Evolutionary conservation across 2,888 invertebrate species (phyloP).

Genomic region (Nomada flava): DNA sequence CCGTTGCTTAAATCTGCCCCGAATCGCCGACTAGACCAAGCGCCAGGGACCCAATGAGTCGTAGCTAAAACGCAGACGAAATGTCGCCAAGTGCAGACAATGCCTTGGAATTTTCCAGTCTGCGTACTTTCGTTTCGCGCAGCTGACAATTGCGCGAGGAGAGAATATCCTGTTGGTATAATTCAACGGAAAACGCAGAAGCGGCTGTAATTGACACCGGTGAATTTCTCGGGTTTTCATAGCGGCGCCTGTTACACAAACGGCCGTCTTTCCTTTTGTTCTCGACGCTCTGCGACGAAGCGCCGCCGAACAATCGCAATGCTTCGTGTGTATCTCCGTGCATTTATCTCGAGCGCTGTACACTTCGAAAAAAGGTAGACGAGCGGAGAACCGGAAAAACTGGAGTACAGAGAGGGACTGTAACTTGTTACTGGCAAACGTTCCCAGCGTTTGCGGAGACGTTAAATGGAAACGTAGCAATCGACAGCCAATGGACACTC

Average conservation of each 20-base stretch:
- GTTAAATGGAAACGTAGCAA: slow-evolving; percentile 10
- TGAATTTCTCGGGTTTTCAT: slow-evolving; percentile 35
- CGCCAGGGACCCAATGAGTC: neutral
- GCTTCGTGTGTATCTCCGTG: slow-evolving; percentile 42
- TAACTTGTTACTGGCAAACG: neutral
- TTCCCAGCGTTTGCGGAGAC: slow-evolving; percentile 8
- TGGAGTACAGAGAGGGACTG: neutral
- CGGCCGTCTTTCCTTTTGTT: slow-evolving; percentile 47
- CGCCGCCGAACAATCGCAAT: slow-evolving; percentile 51
- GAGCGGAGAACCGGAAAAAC: neutral
- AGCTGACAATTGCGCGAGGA: neutral
- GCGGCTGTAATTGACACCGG: slow-evolving; percentile 40
- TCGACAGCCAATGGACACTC: neutral
- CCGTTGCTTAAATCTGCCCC: no score
- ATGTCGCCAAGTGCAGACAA: slow-evolving; percentile 1
- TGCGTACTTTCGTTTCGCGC: neutral
- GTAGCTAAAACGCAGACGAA: neutral
- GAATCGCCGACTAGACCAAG: neutral
- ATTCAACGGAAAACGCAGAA: slow-evolving; percentile 34
- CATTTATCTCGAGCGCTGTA: slow-evolving; percentile 51
- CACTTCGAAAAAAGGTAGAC: slow-evolving; percentile 16
- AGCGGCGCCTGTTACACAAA: slow-evolving; percentile 25
- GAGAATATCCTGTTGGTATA: slow-evolving; percentile 25
- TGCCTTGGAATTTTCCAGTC: slow-evolving; percentile 14
- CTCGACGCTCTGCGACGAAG: slow-evolving; percentile 23